Conservation (phyloP, 2,113 vertebrate species). For the Mungos mungo region DNA sequence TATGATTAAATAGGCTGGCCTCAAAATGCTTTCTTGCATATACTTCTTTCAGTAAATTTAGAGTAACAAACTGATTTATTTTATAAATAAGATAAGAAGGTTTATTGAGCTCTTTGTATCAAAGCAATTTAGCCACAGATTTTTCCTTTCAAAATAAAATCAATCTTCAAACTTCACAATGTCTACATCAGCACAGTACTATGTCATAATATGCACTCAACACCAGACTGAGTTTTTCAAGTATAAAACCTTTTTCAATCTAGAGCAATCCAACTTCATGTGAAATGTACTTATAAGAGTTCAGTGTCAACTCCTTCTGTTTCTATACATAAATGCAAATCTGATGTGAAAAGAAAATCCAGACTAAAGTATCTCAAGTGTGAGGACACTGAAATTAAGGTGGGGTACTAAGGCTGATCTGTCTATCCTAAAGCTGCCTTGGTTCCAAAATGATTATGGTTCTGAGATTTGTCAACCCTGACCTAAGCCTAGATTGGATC, state of each 20-base stretch:
- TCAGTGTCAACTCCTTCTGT: not conserved
- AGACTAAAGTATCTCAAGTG: not conserved
- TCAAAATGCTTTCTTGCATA: not conserved
- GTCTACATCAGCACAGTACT: not conserved
- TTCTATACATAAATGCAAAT: not conserved
- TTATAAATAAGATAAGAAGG: not conserved
- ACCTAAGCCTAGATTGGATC: not conserved
- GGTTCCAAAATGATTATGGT: not conserved
- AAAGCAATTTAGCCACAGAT: not conserved
- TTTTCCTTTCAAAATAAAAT: slow-evolving; percentile 31
- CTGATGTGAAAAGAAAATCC: not conserved
- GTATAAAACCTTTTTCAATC: not conserved
- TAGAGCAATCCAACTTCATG: not conserved
- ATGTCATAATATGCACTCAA: not conserved
- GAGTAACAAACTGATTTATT: not conserved
- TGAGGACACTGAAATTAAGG: not conserved
- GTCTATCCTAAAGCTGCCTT: not conserved
- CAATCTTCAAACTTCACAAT: not conserved
- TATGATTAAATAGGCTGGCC: not conserved
- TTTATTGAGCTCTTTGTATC: not conserved
- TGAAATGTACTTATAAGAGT: not conserved
- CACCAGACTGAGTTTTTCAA: not conserved
- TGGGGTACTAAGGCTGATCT: not conserved
- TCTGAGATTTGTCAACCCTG: not conserved
- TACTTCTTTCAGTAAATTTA: not conserved